Evolutionary conservation across 2,113 vertebrate genomes (phyloP).

Genomic region (Herpailurus yagouaroundi): DNA sequence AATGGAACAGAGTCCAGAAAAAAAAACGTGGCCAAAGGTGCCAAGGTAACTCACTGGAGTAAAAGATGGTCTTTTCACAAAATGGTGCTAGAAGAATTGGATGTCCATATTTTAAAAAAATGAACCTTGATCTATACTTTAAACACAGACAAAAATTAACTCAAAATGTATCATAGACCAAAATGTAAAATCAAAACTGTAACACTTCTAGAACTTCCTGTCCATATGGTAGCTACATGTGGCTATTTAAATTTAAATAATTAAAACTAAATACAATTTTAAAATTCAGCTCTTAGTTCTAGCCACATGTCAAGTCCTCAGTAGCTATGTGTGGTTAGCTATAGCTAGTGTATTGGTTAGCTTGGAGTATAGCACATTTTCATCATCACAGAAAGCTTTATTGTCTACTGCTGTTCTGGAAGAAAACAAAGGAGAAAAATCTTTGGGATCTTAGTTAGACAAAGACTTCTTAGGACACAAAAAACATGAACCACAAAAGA

Average conservation of each 20-base stretch:
- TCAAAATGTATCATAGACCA: not conserved
- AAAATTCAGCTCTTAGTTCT: not conserved
- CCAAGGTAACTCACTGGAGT: not conserved
- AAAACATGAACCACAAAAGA: not conserved
- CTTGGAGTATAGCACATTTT: not conserved
- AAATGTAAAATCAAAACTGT: constrained; percentile 35
- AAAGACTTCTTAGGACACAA: not conserved
- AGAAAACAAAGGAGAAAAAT: not conserved
- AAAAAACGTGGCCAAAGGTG: not conserved
- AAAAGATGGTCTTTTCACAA: not conserved
- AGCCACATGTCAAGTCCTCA: not conserved
- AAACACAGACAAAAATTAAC: not conserved
- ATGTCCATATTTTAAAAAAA: not conserved
- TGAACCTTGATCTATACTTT: not conserved
- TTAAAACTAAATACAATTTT: not conserved
- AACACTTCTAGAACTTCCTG: not conserved
- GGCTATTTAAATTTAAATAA: not conserved
- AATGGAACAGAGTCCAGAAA: not conserved
- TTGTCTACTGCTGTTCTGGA: not conserved
- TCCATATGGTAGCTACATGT: not conserved
- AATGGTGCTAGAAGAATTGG: not conserved
- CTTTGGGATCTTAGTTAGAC: not conserved
- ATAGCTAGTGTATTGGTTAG: not conserved
- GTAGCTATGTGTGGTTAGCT: not conserved
- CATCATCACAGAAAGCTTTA: not conserved